These are phyloP conservation scores for Drosophila malerkotliana DNA, from an alignment of 1,140 invertebrate genomes.

Conservation along the genomic window DNA sequence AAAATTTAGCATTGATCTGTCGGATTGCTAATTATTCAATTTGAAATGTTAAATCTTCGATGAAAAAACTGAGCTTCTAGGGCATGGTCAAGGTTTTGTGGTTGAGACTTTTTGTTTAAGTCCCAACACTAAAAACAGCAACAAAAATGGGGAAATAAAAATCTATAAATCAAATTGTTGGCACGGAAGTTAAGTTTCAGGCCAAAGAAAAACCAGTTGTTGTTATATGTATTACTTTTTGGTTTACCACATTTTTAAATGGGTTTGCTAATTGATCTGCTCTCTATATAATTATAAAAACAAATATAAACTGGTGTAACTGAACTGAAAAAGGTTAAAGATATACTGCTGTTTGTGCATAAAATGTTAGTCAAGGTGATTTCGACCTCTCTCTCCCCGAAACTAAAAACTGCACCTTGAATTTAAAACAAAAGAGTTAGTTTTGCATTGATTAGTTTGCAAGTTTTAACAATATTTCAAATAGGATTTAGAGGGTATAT, in stretches of 20 bases:
- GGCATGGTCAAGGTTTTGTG: conserved; percentile 27
- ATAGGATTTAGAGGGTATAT: too few relatives aligned
- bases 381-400: conserved; percentile 20
- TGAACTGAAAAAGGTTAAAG: conserved; percentile 8
- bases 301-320: conserved; percentile 16
- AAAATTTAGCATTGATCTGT: conserved; percentile 35
- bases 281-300: conserved; percentile 22
- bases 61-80: conserved; percentile 4
- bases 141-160: background rate
- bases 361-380: conserved; percentile 35
- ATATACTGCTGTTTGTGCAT: conserved; percentile 5
- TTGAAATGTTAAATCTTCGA: background rate
- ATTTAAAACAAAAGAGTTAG: background rate
- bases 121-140: background rate
- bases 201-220: conserved; percentile 23
- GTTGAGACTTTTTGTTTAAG: background rate
- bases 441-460: too few relatives aligned
- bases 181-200: conserved; percentile 17
- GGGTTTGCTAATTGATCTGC: conserved; percentile 39
- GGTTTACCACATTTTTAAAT: conserved; percentile 6
- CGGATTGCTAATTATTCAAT: conserved; percentile 19
- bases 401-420: conserved; percentile 1
- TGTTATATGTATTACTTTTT: background rate
- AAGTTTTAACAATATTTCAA: too few relatives aligned
- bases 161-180: conserved; percentile 17